Evolutionary conservation across 2,113 vertebrate genomes (phyloP), one percentile per base, ranked within the genome.

Genomic region (Apteryx owenii): DNA sequence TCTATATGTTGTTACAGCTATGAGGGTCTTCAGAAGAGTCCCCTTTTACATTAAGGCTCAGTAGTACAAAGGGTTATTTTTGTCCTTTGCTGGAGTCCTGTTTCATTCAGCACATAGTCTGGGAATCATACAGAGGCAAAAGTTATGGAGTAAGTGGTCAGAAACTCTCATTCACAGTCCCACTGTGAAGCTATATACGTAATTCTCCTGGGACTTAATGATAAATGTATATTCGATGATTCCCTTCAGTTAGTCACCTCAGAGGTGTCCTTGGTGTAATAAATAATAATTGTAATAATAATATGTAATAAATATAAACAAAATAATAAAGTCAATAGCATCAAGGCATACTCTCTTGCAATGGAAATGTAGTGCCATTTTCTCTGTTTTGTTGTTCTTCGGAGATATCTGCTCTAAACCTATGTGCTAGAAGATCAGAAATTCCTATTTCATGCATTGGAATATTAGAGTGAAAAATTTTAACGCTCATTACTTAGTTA

Each of bases 131-230:
- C 29, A 83, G 92, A 93, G 81, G 85, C 14, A 70, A 83, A 95
- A 95, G 88, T 83, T 83, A 73, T 0, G 0, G 58, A 36, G 68
- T 2, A 0, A 79, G 85, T 78, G 90, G 72, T 46, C 93, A 91
- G 88, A 85, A 69, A 81, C 61, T 79, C 81, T 79, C 79, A 95
- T 86, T 95, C 85, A 83, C 72, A 78, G 69, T 42, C 79, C 50
- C 85, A 61, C 81, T 83, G 92, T 0, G 11, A 93, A 50, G 42
- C 58, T 70, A 10, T 6, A 29, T 33, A 85, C 31, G 46, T 50
- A 91, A 36, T 31, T 53, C 80, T 81, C 64, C 82, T 46, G 76
- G 54, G 50, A 81, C 26, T 2, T 1, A 68, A 85, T 25, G 58
- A 80, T 66, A 93, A 96, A 77, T 38, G 7, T 38, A 38, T 64